Evolutionary conservation across 2,113 vertebrate genomes (phyloP), one percentile per base, ranked within the genome.

Genomic region (Serilophus lunatus): DNA sequence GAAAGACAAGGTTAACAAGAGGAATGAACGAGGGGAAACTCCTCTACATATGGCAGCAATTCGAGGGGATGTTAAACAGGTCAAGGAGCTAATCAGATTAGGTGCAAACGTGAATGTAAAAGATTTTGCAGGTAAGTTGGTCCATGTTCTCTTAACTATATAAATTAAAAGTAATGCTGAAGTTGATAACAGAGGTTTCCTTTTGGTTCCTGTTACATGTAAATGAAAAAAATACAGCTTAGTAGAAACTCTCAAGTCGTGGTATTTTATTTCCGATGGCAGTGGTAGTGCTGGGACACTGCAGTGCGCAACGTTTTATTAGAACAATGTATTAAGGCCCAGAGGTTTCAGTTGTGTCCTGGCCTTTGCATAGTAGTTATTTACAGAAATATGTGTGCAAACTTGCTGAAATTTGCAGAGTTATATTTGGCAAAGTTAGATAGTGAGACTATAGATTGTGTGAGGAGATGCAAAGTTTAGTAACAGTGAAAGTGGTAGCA

Each of bases 1-100:
- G 93, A 99, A 99, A 97, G 99, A 99, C 97, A 99, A 99, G 98
- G 99, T 99, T 93, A 99, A 99, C 98, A 99, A 99, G 97, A 98
- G 99, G 97, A 99, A 99, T 31, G 99, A 99, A 92, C 98, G 99
- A 75, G 99, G 99, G 57, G 99, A 99, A 97, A 99, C 99, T 36
- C 98, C 99, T 57, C 98, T 99, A 83, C 99, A 99, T 95, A 99
- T 99, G 99, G 99, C 99, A 38, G 99, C 99, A 92, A 99, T 99
- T 97, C 98, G 99, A 71, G 99, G 99, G 28, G 99, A 99, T 68
- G 98, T 98, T 92, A 99, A 99, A 93, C 99, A 99, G 97, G 99
- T 99, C 86, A 99, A 99, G 96, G 99, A 99, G 76, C 98, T 99
- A 61, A 99, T 99, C 95, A 98, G 98, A 95, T 98, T 99, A 74